Evolutionary conservation across 2,888 invertebrate species (phyloP).

Genomic region (Drosophila affinis): DNA sequence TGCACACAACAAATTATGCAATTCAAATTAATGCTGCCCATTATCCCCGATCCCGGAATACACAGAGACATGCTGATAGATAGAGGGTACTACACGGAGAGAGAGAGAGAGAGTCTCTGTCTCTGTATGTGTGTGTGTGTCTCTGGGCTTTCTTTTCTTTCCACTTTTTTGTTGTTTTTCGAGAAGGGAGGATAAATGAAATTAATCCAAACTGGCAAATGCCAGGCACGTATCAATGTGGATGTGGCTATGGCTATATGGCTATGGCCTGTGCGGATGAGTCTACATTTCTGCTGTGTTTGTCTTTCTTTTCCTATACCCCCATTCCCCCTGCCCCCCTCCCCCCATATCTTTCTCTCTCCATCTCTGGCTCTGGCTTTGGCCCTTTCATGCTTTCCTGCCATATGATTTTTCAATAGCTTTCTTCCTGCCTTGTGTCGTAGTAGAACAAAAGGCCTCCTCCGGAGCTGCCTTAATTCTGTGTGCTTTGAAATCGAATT

Average conservation of each 20-base stretch:
- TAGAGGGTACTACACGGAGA: neutral
- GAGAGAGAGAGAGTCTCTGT: neutral
- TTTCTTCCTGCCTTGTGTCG: conserved; percentile 17
- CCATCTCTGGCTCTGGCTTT: conserved; percentile 4
- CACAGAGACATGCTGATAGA: neutral
- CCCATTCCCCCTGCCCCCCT: conserved; percentile 1
- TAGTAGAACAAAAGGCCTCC: conserved; percentile 50
- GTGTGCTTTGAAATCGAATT: conserved; percentile 73
- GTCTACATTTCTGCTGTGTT: conserved; percentile 64
- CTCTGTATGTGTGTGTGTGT: conserved; percentile 17
- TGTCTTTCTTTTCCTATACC: conserved; percentile 40
- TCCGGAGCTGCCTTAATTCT: conserved; percentile 58
- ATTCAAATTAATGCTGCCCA: conserved; percentile 75
- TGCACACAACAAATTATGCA: conserved; percentile 74
- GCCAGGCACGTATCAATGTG: conserved; percentile 78
- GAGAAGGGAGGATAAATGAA: conserved; percentile 60
- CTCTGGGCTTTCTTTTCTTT: conserved; percentile 3
- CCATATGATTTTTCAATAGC: conserved; percentile 67
- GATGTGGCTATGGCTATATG: conserved; percentile 17
- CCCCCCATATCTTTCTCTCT: conserved; percentile 4
- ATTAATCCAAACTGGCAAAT: conserved; percentile 80
- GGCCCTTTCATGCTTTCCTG: conserved; percentile 2
- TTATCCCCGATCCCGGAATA: conserved; percentile 43
- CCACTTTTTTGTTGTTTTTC: neutral
- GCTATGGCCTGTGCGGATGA: conserved; percentile 26